These are phyloP conservation scores for Polyergus mexicanus DNA, from an alignment of 1,140 invertebrate species.

Conservation along the genomic window DNA sequence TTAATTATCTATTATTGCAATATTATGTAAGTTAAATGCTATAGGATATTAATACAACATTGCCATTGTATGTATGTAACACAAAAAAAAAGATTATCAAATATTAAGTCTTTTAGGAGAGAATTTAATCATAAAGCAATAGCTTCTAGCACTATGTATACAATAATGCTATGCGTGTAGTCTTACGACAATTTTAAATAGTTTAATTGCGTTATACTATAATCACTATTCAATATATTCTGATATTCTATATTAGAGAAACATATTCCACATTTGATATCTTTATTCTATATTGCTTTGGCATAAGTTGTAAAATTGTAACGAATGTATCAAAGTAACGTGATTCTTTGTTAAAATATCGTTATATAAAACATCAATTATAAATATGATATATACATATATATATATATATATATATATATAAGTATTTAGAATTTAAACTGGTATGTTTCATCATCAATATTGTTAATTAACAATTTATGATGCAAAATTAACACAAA, in stretches of 20 bases:
- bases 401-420: background rate
- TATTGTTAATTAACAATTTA: background rate
- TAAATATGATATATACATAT: background rate
- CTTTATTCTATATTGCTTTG: background rate
- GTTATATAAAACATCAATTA: background rate
- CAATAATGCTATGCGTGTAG: background rate
- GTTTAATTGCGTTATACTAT: background rate
- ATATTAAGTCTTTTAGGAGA: too few relatives aligned
- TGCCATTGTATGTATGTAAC: background rate
- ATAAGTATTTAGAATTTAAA: background rate
- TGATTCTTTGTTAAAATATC: background rate
- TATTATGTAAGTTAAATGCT: background rate
- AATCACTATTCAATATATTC: background rate
- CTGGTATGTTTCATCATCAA: background rate
- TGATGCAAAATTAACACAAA: background rate
- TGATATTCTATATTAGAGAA: background rate
- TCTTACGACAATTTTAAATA: background rate
- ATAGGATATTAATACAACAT: background rate
- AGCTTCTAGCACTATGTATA: too few relatives aligned
- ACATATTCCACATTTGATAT: conserved; percentile 3
- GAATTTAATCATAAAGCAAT: too few relatives aligned
- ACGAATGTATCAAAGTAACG: background rate
- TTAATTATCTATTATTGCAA: conserved; percentile 1
- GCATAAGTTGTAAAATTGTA: background rate
- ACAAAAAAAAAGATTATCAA: background rate